Conservation (phyloP, 2,888 invertebrate genomes). For the Lasioglossum marginatum region DNA sequence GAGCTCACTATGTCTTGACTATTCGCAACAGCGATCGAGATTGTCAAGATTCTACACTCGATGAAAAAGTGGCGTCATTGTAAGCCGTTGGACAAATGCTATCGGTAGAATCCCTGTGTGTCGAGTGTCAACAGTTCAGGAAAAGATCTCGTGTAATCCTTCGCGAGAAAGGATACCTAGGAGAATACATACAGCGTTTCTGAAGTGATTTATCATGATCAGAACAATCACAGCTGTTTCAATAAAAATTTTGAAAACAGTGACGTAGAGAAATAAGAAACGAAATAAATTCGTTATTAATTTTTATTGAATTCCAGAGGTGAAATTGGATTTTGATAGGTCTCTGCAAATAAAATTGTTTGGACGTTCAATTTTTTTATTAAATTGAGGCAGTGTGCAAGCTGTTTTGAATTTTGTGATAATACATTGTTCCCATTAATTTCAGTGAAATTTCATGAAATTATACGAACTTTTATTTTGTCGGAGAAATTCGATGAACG, state of each 20-base stretch:
- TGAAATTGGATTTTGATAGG: neutral
- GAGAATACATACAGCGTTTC: neutral
- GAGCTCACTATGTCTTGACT: neutral
- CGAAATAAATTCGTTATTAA: neutral
- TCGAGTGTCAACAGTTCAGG: neutral
- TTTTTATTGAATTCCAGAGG: neutral
- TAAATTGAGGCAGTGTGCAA: neutral
- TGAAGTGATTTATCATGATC: neutral
- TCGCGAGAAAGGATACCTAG: neutral
- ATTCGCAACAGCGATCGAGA: neutral
- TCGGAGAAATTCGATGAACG: neutral
- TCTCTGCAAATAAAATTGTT: neutral
- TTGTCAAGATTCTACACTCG: neutral
- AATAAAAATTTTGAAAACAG: neutral
- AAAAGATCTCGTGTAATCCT: neutral
- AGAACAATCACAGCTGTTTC: neutral
- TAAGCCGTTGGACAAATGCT: conserved; percentile 8
- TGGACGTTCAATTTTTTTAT: neutral
- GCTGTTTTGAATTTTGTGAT: neutral
- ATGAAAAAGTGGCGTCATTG: neutral
- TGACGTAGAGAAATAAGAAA: neutral
- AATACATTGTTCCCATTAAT: neutral
- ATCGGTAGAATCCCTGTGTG: neutral
- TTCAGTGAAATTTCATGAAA: neutral
- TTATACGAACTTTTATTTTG: neutral